phyloP scores from a whole-genome alignment of 2,113 vertebrate genomes.

The Corythornis madagascariensis region DNA sequence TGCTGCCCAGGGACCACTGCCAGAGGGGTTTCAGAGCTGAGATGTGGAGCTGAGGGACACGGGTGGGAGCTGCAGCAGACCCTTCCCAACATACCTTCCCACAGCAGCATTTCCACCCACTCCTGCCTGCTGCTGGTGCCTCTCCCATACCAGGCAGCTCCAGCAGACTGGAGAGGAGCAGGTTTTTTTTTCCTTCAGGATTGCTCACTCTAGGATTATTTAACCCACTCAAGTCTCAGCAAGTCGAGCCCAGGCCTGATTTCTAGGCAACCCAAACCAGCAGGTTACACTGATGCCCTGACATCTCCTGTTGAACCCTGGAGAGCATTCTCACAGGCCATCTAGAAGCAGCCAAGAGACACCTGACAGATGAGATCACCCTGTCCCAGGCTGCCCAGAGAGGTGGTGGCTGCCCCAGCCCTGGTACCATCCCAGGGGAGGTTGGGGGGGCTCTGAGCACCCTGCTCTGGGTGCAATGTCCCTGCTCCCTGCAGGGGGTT shows the following conservation, averaged over 20 bases:
- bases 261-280: background rate
- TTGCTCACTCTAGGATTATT: background rate
- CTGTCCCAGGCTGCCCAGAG: background rate
- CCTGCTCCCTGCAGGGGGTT: no score
- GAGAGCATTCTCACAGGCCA: background rate
- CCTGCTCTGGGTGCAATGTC: no score
- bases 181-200: background rate
- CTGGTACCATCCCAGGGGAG: background rate
- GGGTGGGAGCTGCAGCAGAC: background rate
- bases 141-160: background rate
- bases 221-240: rapidly evolving
- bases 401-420: no score
- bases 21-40: background rate
- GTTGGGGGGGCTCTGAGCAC: no score
- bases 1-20: background rate
- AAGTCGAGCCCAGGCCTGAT: rapidly evolving
- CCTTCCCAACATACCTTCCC: no score
- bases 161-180: rapidly evolving
- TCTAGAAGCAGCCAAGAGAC: background rate
- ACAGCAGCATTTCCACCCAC: background rate
- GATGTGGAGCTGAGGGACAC: background rate
- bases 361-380: background rate
- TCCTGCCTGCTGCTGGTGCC: background rate
- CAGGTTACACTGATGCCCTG: no score
- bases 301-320: rapidly evolving